phyloP scores from a whole-genome alignment of 2,888 invertebrate species.

The Xanthorhoe spadicearia region DNA sequence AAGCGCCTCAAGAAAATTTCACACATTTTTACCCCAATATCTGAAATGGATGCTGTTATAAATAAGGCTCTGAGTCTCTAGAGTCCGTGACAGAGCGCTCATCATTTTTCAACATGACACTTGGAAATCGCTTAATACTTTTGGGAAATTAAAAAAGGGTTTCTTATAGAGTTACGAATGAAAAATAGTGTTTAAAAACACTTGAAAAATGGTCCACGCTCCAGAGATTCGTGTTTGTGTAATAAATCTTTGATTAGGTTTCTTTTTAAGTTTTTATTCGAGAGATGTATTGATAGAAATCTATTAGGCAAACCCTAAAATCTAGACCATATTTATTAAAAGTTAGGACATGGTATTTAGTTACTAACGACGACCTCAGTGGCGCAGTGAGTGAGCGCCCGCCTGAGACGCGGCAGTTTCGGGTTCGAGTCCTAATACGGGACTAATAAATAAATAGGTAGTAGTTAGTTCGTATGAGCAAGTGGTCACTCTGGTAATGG shows the following conservation, averaged over 20 bases:
- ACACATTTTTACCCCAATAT: neutral
- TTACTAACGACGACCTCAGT: too few species aligned
- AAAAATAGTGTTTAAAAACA: constrained; percentile 9
- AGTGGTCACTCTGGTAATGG: too few species aligned
- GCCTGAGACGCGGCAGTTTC: too few species aligned
- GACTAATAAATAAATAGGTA: too few species aligned
- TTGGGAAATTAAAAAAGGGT: constrained; percentile 23
- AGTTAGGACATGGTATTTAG: too few species aligned
- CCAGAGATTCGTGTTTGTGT: neutral
- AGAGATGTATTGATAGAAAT: neutral
- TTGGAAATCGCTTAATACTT: constrained; percentile 12
- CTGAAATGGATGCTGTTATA: neutral
- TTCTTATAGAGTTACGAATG: neutral
- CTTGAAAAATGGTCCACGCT: constrained; percentile 14
- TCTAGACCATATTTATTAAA: too few species aligned
- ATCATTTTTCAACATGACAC: constrained; percentile 16
- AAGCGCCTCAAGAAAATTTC: too few species aligned
- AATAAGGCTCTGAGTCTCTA: neutral
- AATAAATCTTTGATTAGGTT: constrained; percentile 1
- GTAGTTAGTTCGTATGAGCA: too few species aligned
- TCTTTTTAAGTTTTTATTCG: neutral
- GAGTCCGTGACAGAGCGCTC: constrained; percentile 4
- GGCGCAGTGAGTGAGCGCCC: too few species aligned
- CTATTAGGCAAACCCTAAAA: too few species aligned
- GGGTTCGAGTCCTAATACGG: too few species aligned